Conservation (phyloP, 2,888 invertebrate genomes). For the Pammene fasciana region DNA sequence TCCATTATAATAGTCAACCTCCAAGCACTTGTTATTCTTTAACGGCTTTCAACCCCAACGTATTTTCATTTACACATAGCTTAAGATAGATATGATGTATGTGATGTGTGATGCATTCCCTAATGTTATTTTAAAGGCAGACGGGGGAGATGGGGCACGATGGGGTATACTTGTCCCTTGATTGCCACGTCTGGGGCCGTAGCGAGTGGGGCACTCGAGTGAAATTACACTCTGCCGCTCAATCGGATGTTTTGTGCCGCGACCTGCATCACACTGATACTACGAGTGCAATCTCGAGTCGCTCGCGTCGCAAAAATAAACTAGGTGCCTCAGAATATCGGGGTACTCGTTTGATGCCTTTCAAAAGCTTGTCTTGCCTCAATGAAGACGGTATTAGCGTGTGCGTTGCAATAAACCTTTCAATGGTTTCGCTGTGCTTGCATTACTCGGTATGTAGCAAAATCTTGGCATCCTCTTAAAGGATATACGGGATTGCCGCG, state of each 20-base stretch:
- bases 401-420: constrained; percentile 38
- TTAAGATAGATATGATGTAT: constrained; percentile 27
- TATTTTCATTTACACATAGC: constrained; percentile 28
- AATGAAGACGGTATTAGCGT: constrained; percentile 40
- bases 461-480: constrained; percentile 13
- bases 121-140: constrained; percentile 62
- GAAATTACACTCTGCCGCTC: constrained; percentile 69
- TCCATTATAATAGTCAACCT: constrained; percentile 17
- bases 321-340: constrained; percentile 41
- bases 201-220: constrained; percentile 69
- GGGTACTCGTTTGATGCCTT: constrained; percentile 42
- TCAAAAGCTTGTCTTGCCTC: constrained; percentile 41
- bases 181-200: constrained; percentile 61
- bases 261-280: constrained; percentile 54
- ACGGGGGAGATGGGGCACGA: constrained; percentile 50
- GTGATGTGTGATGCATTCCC: constrained; percentile 46
- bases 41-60: constrained; percentile 35
- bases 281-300: constrained; percentile 58
- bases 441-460: constrained; percentile 17
- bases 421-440: constrained; percentile 32
- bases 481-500: constrained; percentile 16
- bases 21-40: constrained; percentile 36
- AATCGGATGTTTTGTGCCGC: constrained; percentile 66
- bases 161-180: constrained; percentile 59
- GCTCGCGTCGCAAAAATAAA: constrained; percentile 44